Evolutionary conservation across 1,140 invertebrate species (phyloP).

Genomic region (Manduca sexta): DNA sequence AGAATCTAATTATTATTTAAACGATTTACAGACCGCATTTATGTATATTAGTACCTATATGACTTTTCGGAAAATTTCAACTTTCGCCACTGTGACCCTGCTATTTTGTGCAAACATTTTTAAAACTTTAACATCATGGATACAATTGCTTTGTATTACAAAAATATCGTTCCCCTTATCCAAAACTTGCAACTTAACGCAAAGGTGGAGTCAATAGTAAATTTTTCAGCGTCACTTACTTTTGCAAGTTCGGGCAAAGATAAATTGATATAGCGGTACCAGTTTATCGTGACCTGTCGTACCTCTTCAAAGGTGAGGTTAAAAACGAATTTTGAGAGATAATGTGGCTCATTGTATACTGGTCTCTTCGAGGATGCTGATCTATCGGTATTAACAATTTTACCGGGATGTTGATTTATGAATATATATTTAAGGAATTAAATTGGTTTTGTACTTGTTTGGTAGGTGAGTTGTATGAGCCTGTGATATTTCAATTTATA

Average conservation of each 20-base stretch:
- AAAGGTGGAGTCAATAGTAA: constrained; percentile 8
- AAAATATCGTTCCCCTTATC: neutral
- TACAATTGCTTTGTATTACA: too few species aligned
- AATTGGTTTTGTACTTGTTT: neutral
- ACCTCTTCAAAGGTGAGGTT: neutral
- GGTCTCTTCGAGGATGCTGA: constrained; percentile 9
- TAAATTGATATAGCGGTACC: constrained; percentile 13
- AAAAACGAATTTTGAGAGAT: neutral
- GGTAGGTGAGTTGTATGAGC: neutral
- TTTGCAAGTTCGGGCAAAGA: constrained; percentile 14
- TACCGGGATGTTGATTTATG: constrained; percentile 10
- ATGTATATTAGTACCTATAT: too few species aligned
- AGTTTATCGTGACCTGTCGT: constrained; percentile 1
- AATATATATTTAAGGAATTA: constrained; percentile 4
- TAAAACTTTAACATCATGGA: too few species aligned
- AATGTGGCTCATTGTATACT: constrained; percentile 1
- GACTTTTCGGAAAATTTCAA: too few species aligned
- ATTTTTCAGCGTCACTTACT: constrained; percentile 18
- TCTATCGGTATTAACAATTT: constrained; percentile 18
- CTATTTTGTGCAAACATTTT: too few species aligned
- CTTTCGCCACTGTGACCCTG: too few species aligned
- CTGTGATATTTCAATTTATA: too few species aligned
- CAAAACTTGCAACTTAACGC: constrained; percentile 1
- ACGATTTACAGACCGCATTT: too few species aligned
- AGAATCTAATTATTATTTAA: too few species aligned